Conservation (phyloP, 2,113 vertebrate genomes). For the Scortum barcoo region DNA sequence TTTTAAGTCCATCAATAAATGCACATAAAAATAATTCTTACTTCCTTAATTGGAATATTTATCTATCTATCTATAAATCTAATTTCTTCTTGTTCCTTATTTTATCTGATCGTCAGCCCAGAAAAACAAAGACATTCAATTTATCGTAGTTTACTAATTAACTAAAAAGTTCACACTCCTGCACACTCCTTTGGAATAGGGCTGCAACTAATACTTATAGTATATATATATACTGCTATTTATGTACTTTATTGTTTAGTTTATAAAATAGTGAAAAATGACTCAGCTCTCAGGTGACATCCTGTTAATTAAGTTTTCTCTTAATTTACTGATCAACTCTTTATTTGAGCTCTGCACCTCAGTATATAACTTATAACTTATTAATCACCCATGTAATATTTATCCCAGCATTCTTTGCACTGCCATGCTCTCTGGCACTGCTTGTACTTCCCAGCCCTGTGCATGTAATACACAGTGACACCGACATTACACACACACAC, state of each 20-base stretch:
- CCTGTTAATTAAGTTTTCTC: too few species aligned
- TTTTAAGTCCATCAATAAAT: background rate
- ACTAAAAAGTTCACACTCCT: background rate
- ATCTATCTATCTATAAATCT: background rate
- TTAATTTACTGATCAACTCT: too few species aligned
- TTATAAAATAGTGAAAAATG: background rate
- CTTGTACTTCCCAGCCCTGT: background rate
- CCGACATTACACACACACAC: too few species aligned
- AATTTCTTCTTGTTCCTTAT: background rate
- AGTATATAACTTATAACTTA: too few species aligned
- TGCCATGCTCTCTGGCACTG: background rate
- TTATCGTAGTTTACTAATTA: background rate
- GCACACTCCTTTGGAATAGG: background rate
- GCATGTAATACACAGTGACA: background rate
- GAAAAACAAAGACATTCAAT: background rate
- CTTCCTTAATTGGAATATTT: background rate
- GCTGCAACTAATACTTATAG: background rate
- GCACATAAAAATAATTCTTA: background rate
- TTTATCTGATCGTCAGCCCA: background rate
- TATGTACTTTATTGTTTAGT: background rate
- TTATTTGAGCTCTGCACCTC: too few species aligned
- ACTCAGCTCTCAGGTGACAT: background rate
- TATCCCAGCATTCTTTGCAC: background rate
- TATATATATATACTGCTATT: too few species aligned
- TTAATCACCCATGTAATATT: background rate